Percentiles rank a stretch among this genome's conserved stretches.
Conservation (phyloP, 2,113 vertebrate genomes). For the Rhea pennata region DNA sequence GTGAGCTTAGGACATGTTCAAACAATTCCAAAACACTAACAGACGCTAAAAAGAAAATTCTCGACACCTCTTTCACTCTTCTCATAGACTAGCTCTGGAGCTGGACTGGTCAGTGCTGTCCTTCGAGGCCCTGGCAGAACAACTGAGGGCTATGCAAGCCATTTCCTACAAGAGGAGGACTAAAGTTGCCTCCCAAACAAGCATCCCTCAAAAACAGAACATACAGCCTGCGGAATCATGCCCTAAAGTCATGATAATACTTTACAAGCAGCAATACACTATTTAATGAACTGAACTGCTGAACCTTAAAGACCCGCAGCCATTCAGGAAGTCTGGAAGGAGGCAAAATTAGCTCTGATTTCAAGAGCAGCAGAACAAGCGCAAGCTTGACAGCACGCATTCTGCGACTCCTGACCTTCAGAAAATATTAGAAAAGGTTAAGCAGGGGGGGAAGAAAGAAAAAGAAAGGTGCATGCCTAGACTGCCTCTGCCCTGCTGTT, state of each 20-base stretch:
- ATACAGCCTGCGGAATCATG: neutral
- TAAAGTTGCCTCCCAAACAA: neutral
- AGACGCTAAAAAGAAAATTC: conserved; percentile 1
- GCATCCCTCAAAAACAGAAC: neutral
- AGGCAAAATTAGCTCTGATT: conserved; percentile 17
- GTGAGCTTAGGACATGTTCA: neutral
- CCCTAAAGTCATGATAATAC: neutral
- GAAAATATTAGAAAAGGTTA: neutral
- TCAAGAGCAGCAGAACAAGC: conserved; percentile 48
- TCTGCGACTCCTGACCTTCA: neutral
- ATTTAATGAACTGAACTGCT: neutral
- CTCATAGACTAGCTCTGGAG: neutral
- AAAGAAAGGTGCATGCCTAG: neutral
- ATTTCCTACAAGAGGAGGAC: neutral
- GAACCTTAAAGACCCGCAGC: neutral
- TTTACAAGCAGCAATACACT: neutral
- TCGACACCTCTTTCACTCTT: neutral
- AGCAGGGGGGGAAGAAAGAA: rapidly evolving
- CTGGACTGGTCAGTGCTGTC: neutral
- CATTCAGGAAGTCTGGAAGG: neutral
- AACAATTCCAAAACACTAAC: neutral
- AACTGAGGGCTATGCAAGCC: rapidly evolving
- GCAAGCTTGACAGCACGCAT: conserved; percentile 27
- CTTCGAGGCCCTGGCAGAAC: neutral
- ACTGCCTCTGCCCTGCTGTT: neutral